Evolutionary conservation across 2,888 invertebrate species (phyloP).

Genomic region (Crematogaster levior): DNA sequence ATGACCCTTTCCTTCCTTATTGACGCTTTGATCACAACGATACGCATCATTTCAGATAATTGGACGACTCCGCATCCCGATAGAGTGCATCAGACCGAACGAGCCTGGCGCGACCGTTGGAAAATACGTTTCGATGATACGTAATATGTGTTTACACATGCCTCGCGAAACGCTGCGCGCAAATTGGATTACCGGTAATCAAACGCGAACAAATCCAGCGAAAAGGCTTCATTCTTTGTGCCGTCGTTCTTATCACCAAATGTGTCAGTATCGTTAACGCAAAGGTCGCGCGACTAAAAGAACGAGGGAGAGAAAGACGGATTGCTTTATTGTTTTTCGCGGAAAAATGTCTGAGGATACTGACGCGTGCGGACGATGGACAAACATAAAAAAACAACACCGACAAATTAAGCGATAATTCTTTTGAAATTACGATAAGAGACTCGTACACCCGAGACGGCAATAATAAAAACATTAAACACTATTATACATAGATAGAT

Average conservation of each 20-base stretch:
- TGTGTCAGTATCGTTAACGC: conserved; percentile 57
- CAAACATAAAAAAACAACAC: conserved; percentile 24
- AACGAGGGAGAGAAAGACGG: not conserved
- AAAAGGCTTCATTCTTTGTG: conserved; percentile 77
- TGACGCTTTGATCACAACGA: conserved; percentile 38
- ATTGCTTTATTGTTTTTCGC: conserved; percentile 35
- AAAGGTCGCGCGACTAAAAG: not conserved
- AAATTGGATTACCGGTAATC: conserved; percentile 81
- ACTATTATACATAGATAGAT: conserved; percentile 5
- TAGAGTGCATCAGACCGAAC: conserved; percentile 62
- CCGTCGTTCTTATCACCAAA: conserved; percentile 67
- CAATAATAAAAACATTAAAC: conserved; percentile 29
- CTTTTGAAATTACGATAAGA: conserved; percentile 35
- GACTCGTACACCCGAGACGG: not conserved
- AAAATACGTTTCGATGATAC: conserved; percentile 64
- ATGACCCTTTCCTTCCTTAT: conserved; percentile 35
- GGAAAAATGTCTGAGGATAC: conserved; percentile 14
- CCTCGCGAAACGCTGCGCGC: conserved; percentile 65
- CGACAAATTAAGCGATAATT: conserved; percentile 37
- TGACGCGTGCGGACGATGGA: not conserved
- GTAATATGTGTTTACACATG: conserved; percentile 48
- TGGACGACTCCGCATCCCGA: conserved; percentile 66
- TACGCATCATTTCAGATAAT: conserved; percentile 72
- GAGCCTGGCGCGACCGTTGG: conserved; percentile 67
- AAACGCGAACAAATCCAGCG: conserved; percentile 77